Conservation (phyloP, 1,140 invertebrate species). For the Melitaea cinxia region DNA sequence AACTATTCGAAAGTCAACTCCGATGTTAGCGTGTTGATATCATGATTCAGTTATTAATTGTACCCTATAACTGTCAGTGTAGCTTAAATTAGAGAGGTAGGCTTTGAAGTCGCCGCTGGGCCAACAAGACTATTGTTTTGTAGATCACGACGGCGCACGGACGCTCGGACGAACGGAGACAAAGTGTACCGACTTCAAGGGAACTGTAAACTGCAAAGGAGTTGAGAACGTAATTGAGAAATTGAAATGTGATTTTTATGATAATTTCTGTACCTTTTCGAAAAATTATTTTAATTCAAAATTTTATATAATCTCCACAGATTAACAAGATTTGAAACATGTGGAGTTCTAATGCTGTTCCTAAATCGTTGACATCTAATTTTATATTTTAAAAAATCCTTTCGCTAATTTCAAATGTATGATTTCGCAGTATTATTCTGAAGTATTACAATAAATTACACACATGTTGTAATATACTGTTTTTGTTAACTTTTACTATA, state of each 20-base stretch:
- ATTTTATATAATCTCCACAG: neutral
- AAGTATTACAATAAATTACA: no score
- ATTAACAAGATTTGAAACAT: no score
- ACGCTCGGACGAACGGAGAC: slow-evolving; percentile 15
- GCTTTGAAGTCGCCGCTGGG: slow-evolving; percentile 24
- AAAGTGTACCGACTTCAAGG: slow-evolving; percentile 16
- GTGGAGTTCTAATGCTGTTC: no score
- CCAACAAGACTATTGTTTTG: slow-evolving; percentile 26
- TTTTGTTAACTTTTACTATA: no score
- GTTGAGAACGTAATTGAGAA: slow-evolving; percentile 2
- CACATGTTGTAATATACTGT: no score
- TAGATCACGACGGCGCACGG: slow-evolving; percentile 27
- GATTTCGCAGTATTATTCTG: no score
- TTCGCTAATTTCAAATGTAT: no score
- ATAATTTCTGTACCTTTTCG: no score
- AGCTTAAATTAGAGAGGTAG: slow-evolving; percentile 19
- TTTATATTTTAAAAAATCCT: no score
- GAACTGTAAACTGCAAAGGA: neutral
- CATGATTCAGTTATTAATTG: slow-evolving; percentile 23
- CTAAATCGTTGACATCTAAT: no score
- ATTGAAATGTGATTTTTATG: no score
- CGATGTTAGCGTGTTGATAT: neutral
- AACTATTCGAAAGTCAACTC: neutral
- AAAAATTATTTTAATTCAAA: no score
- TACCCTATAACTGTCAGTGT: slow-evolving; percentile 19